Conservation (phyloP, 2,113 vertebrate genomes). For the Lagopus leucura region DNA sequence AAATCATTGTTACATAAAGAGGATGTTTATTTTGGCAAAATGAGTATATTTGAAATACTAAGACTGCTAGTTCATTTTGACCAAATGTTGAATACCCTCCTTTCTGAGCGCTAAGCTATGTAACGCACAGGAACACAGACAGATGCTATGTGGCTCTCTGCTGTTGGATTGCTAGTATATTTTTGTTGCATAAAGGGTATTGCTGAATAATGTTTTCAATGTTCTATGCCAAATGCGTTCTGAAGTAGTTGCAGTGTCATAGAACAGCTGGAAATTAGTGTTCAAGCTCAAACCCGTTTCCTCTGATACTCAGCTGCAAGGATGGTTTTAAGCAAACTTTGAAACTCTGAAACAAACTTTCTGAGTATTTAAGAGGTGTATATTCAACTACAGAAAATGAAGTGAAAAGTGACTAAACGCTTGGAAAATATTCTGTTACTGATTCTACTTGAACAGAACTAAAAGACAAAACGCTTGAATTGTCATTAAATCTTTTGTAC, state of each 20-base stretch:
- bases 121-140: background rate
- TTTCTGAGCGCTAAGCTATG: background rate
- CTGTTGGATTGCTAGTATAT: background rate
- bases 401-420: background rate
- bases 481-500: background rate
- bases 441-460: slow-evolving; percentile 26
- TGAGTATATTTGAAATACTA: slow-evolving; percentile 10
- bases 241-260: slow-evolving; percentile 13
- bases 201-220: background rate
- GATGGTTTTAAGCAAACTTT: slow-evolving; percentile 35
- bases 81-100: slow-evolving; percentile 24
- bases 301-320: slow-evolving; percentile 19
- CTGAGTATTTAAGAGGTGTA: slow-evolving; percentile 9
- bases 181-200: background rate
- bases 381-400: background rate
- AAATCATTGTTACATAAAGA: slow-evolving; percentile 18
- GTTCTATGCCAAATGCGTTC: background rate
- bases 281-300: background rate
- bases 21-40: slow-evolving; percentile 56
- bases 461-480: background rate
- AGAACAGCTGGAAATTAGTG: slow-evolving; percentile 61
- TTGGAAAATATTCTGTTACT: background rate
- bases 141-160: slow-evolving; percentile 40
- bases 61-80: slow-evolving; percentile 56
- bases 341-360: slow-evolving; percentile 30